A percentile compares a stretch with the other conserved stretches of the same genome.
Conservation (phyloP, 2,888 invertebrate species). For the Tipula unca region DNA sequence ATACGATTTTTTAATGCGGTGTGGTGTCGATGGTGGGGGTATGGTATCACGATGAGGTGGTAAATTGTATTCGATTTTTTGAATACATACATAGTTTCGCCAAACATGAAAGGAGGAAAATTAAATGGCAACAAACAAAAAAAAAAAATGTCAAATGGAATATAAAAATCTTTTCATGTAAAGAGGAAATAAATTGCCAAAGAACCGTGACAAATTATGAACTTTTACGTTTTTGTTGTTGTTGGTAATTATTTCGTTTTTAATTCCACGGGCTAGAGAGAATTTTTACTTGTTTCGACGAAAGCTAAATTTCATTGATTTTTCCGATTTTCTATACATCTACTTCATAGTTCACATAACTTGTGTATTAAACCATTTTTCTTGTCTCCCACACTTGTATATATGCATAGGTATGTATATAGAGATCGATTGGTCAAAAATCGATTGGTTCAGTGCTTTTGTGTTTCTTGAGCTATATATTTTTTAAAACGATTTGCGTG, state of each 20-base stretch:
- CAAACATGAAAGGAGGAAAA: background rate
- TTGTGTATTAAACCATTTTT: background rate
- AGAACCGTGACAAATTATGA: background rate
- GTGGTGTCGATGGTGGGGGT: background rate
- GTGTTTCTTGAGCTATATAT: background rate
- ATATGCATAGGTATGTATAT: background rate
- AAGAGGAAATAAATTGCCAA: background rate
- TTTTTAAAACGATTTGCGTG: background rate
- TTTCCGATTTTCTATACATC: background rate
- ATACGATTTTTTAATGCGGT: background rate
- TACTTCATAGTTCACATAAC: background rate
- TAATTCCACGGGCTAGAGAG: background rate
- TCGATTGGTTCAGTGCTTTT: background rate
- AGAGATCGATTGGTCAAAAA: background rate
- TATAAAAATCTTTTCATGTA: background rate
- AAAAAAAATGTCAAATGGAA: background rate
- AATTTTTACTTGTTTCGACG: background rate
- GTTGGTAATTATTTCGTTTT: background rate
- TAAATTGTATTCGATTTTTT: background rate
- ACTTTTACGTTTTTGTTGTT: background rate
- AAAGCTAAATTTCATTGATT: background rate
- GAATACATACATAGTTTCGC: background rate
- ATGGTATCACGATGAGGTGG: background rate
- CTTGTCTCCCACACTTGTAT: background rate
- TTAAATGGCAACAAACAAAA: too few species aligned